These are phyloP conservation scores for Seira musarum DNA, from an alignment of 2,888 invertebrate species.

Conservation along the genomic window DNA sequence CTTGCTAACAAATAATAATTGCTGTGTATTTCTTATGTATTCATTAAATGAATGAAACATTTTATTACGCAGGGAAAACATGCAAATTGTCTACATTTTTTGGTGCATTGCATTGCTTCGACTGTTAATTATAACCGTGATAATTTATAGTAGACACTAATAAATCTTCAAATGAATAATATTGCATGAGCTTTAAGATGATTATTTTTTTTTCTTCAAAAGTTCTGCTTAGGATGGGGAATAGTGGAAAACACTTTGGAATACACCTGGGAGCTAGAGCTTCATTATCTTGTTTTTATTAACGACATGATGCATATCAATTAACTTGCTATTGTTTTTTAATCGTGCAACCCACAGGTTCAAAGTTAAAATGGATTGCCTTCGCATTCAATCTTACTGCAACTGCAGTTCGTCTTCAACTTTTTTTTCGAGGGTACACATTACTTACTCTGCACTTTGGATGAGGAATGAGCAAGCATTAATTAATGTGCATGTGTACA, in stretches of 20 bases:
- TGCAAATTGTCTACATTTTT: too few relatives aligned
- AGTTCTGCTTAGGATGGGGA: too few relatives aligned
- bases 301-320: constrained; percentile 42
- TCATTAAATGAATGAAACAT: too few relatives aligned
- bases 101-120: not conserved
- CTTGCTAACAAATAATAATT: too few relatives aligned
- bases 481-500: not conserved
- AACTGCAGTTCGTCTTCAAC: not conserved
- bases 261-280: constrained; percentile 35
- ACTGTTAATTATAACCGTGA: constrained; percentile 45
- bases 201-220: too few relatives aligned
- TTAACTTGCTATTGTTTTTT: constrained; percentile 32
- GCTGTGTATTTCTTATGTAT: too few relatives aligned
- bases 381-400: not conserved
- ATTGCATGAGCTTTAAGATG: too few relatives aligned
- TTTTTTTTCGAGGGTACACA: not conserved
- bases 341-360: not conserved
- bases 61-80: too few relatives aligned
- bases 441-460: not conserved
- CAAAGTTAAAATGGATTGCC: not conserved
- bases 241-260: too few relatives aligned
- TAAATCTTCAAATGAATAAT: too few relatives aligned
- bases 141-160: constrained; percentile 47
- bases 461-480: not conserved
- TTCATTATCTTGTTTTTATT: constrained; percentile 44